Conservation (phyloP, 2,797 vertebrate species). For the Myoxocephalus aenaeus region DNA sequence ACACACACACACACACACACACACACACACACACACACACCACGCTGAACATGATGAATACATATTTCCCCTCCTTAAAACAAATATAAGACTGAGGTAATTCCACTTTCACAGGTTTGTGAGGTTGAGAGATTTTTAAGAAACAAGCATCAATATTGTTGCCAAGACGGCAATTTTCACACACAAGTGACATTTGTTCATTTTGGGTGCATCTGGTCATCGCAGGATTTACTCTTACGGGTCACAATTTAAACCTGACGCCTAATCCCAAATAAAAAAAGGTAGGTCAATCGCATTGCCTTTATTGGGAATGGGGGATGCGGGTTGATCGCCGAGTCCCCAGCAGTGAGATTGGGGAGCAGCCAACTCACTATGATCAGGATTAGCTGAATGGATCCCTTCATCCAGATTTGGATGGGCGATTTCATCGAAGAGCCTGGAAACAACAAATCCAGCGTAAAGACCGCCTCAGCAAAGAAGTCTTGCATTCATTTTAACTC, state of each 20-base stretch:
- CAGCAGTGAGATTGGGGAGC: constrained; percentile 1
- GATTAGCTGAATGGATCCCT: constrained; percentile 60
- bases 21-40: background rate
- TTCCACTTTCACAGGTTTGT: background rate
- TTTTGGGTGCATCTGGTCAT: background rate
- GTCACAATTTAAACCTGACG: background rate
- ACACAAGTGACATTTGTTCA: background rate
- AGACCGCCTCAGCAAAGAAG: background rate
- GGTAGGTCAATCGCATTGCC: constrained; percentile 47
- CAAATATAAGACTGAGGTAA: background rate
- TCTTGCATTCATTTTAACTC: background rate
- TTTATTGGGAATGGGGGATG: constrained; percentile 10
- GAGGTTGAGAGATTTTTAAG: no score
- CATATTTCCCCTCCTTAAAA: background rate
- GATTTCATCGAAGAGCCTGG: constrained; percentile 15
- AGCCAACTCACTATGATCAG: constrained; percentile 52
- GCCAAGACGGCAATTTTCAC: no score
- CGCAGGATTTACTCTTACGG: background rate
- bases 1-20: background rate
- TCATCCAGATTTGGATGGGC: constrained; percentile 55
- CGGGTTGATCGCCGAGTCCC: constrained; percentile 11
- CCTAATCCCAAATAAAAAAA: constrained; percentile 57
- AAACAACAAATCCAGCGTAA: background rate
- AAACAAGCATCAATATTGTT: background rate
- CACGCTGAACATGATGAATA: background rate